These are phyloP conservation scores for Siphonodentalium dalli DNA, from an alignment of 2,888 invertebrate genomes.

Conservation along the genomic window DNA sequence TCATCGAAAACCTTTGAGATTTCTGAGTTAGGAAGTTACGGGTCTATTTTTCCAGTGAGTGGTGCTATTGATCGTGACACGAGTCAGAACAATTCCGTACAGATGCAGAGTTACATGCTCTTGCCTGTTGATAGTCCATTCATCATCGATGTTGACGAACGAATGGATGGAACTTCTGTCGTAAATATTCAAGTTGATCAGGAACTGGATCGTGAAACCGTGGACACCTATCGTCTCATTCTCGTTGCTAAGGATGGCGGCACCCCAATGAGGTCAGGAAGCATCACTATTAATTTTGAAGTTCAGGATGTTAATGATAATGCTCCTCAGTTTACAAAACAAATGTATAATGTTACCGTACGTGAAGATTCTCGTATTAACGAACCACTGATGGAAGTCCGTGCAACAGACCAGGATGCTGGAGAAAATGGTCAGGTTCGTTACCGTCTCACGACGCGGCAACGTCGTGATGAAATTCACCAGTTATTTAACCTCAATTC, in stretches of 20 bases:
- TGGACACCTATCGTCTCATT: slow-evolving; percentile 36
- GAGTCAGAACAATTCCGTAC: slow-evolving; percentile 38
- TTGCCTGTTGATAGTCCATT: slow-evolving; percentile 34
- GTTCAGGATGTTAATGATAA: slow-evolving; percentile 47
- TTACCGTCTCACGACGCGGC: slow-evolving; percentile 60
- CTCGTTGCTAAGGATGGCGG: slow-evolving; percentile 46
- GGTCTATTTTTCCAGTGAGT: slow-evolving; percentile 31
- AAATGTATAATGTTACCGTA: slow-evolving; percentile 36
- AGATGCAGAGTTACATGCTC: slow-evolving; percentile 36
- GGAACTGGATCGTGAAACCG: slow-evolving; percentile 40
- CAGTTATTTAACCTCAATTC: slow-evolving; percentile 37
- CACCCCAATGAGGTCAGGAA: slow-evolving; percentile 30
- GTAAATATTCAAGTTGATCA: slow-evolving; percentile 38
- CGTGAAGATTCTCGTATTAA: slow-evolving; percentile 33
- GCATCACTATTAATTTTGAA: slow-evolving; percentile 30
- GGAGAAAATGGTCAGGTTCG: slow-evolving; percentile 75
- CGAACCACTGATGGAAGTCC: slow-evolving; percentile 67
- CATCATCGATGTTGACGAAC: slow-evolving; percentile 29
- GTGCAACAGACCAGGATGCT: slow-evolving; percentile 83
- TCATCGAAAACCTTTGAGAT: slow-evolving; percentile 32
- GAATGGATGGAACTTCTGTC: slow-evolving; percentile 36
- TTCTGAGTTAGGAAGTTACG: slow-evolving; percentile 37
- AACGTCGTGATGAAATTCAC: slow-evolving; percentile 32
- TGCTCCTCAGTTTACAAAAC: slow-evolving; percentile 35
- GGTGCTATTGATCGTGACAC: slow-evolving; percentile 42